Percentiles rank a stretch among this genome's conserved stretches.
Conservation (phyloP, 2,113 vertebrate species). For the Carollia perspicillata region DNA sequence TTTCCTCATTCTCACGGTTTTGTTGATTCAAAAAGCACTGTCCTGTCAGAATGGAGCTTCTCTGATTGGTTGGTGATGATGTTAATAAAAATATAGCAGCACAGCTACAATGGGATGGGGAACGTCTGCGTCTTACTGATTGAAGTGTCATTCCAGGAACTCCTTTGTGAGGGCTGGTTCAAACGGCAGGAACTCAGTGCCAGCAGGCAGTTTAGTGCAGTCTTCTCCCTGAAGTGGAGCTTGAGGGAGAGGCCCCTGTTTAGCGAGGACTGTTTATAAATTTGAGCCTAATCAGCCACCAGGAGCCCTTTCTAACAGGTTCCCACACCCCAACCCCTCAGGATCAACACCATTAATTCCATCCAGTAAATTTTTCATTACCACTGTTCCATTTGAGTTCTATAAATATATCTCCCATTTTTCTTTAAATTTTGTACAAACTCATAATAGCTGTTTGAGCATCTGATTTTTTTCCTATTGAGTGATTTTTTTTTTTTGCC, state of each 20-base stretch:
- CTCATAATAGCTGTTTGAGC: background rate
- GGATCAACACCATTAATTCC: background rate
- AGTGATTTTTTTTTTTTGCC: background rate
- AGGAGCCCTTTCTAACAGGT: background rate
- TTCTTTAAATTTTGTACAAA: background rate
- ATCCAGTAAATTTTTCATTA: background rate
- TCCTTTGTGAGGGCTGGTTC: background rate
- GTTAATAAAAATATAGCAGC: background rate
- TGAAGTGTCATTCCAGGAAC: background rate
- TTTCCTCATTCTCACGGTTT: background rate
- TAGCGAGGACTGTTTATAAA: background rate
- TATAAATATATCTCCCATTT: background rate
- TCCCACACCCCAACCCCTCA: background rate
- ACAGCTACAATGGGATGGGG: background rate
- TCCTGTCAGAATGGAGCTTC: background rate
- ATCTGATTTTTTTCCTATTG: background rate
- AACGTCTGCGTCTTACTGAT: too few species aligned
- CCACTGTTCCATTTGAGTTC: background rate
- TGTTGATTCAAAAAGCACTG: background rate
- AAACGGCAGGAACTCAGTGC: background rate
- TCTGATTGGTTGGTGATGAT: background rate
- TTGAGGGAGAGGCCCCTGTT: background rate
- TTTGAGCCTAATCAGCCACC: background rate
- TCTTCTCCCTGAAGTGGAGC: background rate
- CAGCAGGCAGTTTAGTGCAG: background rate